Evolutionary conservation across 1,140 invertebrate genomes (phyloP), one percentile per base, ranked within the genome.

Genomic region (Octopus sinensis): DNA sequence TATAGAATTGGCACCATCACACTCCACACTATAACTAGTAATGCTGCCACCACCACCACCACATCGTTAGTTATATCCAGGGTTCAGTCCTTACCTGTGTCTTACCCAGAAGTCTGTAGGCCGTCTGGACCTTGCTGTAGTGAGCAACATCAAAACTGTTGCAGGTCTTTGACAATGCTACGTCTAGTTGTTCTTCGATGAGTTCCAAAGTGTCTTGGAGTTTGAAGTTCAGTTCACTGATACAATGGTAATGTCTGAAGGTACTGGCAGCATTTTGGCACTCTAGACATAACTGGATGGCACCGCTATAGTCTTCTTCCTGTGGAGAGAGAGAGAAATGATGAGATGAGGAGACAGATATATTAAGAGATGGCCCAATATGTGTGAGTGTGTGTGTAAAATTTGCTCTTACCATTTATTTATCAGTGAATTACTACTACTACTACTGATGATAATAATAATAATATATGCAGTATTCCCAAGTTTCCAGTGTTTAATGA

Each of bases 131-230:
- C 84, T 96, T 90, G 17, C 87, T 84, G 83, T 91, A 91, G 77
- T 90, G 88, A 17, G 76, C 53, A 2, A 86, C 83, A 82, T 90
- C 88, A 88, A 91, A 91, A 62, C 86, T 83, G 62, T 82, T 83
- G 82, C 90, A 91, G 80, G 95, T 93, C 87, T 94, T 95, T 5
- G 96, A 94, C 9, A 98, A 91, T 1, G 96, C 96, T 6, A 93
- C 93, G 89, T 99, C 97, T 77, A 99, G 89, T 85, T 96, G 95
- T 86, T 97, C 96, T 90, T 98, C 97, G 0, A 96, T 96, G 91
- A 96, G 93, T 83, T 95, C 95, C 77, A 98, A 91, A 0, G 96
- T 98, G 88, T 98, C 97, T 89, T 97, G 95, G 0, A 99, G 90
- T 88, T 98, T 96, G 17, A 87, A 87, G 81, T 86, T 84, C 93